Base-by-base conservation (phyloP, 2,797 vertebrate species). In the Lagodon rhomboides region DNA sequence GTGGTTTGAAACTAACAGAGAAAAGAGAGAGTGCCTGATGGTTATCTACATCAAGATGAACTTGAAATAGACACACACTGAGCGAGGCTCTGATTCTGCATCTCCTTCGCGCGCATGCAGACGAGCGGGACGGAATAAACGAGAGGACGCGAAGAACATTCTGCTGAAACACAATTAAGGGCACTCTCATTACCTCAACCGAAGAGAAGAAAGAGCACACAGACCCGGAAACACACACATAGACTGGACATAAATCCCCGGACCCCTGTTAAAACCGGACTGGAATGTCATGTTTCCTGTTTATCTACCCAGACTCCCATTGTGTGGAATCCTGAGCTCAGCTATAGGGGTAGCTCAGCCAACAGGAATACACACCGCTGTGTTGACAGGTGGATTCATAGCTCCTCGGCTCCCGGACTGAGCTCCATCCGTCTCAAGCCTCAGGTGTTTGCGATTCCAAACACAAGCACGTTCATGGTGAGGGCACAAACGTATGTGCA, bases 271-370 rank as follows among this genome's bases (percentile, higher is more conserved):
- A 85, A 87, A 87, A 75, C 60, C 2, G 1, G 75, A 64, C 75
- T 71, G 90, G 90, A 91, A 93, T 93, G 90, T 89, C 77, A 79
- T 73, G 82, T 71, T 91, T 92, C 92, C 88, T 87, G 89, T 93
- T 91, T 87, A 80, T 86, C 84, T 82, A 67, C n/a, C 76, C 54
- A 6, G 53, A 75, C 63, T 84, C 62, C 73, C 50, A 63, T 83
- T 80, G 61, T 81, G 79, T 77, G 74, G 63, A 80, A 69, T 83
- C 23, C 66, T 47, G 67, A 77, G 43, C 64, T 77, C 23, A 34
- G 49, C 64, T 20, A n/a, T 17, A 34, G n/a, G 23, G 54, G 38
- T 17, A 62, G 64, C 54, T 56, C n/a, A 54, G 50, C 77, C 70
- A 73, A 87, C 61, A 84, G 71, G 30, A 9, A 65, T 53, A 68